These are phyloP conservation scores for Orchestes rusci DNA, from an alignment of 2,888 invertebrate genomes.

Conservation along the genomic window DNA sequence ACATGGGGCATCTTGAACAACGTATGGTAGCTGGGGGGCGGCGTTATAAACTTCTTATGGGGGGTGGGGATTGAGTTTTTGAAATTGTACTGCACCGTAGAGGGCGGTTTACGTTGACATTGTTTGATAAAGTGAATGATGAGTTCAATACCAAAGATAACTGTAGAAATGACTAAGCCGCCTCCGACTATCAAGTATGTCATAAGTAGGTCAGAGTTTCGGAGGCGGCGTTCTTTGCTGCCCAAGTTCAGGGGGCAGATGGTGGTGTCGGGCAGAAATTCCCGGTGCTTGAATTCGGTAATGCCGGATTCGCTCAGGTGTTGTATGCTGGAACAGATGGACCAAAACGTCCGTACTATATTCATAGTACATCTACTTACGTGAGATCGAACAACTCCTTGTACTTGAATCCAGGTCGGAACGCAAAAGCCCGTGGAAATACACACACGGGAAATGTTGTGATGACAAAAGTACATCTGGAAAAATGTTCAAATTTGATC, in stretches of 20 bases:
- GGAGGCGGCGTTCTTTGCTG: constrained; percentile 68
- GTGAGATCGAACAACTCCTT: constrained; percentile 58
- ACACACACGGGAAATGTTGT: constrained; percentile 61
- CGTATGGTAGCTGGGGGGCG: constrained; percentile 62
- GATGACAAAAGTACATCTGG: constrained; percentile 73
- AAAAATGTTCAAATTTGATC: too few species aligned
- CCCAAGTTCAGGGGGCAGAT: constrained; percentile 77
- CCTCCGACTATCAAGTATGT: constrained; percentile 69
- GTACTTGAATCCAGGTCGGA: constrained; percentile 55
- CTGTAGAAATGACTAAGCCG: constrained; percentile 59
- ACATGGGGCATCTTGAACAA: constrained; percentile 42
- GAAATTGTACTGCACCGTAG: background rate
- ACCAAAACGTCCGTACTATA: constrained; percentile 1
- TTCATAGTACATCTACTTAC: constrained; percentile 47
- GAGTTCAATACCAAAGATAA: constrained; percentile 62
- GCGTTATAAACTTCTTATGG: constrained; percentile 31
- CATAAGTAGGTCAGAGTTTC: constrained; percentile 69
- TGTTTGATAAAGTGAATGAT: constrained; percentile 11
- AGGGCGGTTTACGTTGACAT: background rate
- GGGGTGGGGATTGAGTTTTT: background rate
- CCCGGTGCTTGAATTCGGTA: constrained; percentile 56
- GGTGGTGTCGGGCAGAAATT: constrained; percentile 62
- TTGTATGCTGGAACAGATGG: constrained; percentile 49
- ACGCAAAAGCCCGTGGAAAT: constrained; percentile 66
- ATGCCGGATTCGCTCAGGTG: constrained; percentile 70